A percentile compares a stretch with the other conserved stretches of the same genome.
Conservation (phyloP, 2,113 vertebrate genomes). For the Sinocyclocheilus anshuiensis region DNA sequence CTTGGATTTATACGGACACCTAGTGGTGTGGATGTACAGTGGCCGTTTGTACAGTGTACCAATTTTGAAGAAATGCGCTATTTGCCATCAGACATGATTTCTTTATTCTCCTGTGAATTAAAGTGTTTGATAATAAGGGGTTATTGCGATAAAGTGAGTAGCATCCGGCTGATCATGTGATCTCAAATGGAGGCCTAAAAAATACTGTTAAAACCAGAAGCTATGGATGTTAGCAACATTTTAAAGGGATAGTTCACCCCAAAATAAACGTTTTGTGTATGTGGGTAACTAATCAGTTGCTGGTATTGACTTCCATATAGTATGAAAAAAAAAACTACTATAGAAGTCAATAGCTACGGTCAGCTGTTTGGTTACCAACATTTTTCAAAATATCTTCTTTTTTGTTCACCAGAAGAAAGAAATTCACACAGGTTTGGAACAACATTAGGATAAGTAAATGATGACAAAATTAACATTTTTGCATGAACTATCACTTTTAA, state of each 20-base stretch:
- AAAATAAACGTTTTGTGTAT: no score
- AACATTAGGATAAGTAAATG: neutral
- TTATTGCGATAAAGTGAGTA: neutral
- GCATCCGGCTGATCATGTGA: neutral
- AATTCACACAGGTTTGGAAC: neutral
- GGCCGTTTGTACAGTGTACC: neutral
- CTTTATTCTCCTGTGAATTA: neutral
- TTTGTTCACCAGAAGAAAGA: neutral
- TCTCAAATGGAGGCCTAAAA: neutral
- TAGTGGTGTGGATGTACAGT: conserved; percentile 13
- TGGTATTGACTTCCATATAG: no score
- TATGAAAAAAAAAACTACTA: no score
- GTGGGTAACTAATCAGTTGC: no score
- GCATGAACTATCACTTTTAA: no score
- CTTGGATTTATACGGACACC: neutral
- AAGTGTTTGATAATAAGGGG: neutral
- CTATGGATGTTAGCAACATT: neutral
- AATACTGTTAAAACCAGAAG: no score
- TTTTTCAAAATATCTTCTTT: neutral
- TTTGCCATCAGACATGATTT: neutral
- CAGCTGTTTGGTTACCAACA: no score
- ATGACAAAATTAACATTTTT: no score
- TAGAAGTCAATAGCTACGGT: no score
- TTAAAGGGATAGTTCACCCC: no score
- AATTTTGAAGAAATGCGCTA: neutral